Evolutionary conservation across 2,113 vertebrate genomes (phyloP).

Genomic region (Hypocryptadius cinnamomeus): DNA sequence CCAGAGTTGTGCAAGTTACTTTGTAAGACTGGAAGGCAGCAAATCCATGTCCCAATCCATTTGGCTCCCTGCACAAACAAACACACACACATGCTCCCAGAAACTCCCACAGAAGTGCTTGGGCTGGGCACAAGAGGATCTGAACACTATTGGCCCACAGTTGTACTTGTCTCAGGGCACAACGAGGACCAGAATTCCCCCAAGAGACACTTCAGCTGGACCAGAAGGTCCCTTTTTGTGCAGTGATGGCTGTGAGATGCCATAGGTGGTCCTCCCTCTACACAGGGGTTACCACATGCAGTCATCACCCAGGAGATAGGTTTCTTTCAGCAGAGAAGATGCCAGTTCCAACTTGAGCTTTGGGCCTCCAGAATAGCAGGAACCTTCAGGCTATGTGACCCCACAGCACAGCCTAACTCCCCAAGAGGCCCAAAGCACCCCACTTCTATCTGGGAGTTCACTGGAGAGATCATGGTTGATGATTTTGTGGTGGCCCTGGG

Average conservation of each 20-base stretch:
- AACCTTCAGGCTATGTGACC: background rate
- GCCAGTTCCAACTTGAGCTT: background rate
- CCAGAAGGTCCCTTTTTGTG: background rate
- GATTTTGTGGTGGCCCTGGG: background rate
- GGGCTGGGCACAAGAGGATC: background rate
- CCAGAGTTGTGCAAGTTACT: background rate
- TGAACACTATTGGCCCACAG: background rate
- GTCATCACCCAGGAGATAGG: background rate
- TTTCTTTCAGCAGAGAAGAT: background rate
- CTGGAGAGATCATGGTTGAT: fast-evolving
- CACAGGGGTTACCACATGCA: fast-evolving
- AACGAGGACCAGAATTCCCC: background rate
- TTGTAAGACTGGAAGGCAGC: background rate
- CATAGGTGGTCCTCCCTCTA: background rate
- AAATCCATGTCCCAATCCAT: background rate
- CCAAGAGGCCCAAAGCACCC: background rate
- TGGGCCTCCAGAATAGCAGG: background rate
- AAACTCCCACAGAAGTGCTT: background rate
- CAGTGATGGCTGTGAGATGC: background rate
- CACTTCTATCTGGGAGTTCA: background rate
- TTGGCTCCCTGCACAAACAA: background rate
- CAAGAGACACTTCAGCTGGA: background rate
- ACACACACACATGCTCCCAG: background rate
- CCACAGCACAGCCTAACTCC: background rate
- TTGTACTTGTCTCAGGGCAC: background rate